These are phyloP conservation scores for Cyanoderma ruficeps DNA, from an alignment of 2,113 vertebrate species.

Conservation along the genomic window DNA sequence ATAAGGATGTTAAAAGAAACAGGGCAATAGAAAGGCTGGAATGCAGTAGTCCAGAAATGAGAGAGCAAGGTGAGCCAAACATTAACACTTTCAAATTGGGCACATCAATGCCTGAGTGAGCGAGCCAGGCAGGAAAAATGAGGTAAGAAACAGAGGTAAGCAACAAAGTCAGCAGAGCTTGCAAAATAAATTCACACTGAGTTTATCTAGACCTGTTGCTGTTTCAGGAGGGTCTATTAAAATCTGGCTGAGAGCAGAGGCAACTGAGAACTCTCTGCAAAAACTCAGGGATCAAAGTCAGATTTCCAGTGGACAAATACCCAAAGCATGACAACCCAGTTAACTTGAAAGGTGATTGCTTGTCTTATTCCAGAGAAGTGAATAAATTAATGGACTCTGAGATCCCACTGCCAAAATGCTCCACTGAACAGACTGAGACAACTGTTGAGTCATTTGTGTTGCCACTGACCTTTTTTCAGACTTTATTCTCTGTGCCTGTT, in stretches of 20 bases:
- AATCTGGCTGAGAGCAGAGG: conserved; percentile 1
- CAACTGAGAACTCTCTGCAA: background rate
- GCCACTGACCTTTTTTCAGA: background rate
- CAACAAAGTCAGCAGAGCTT: background rate
- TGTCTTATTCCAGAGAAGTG: background rate
- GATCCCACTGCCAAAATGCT: background rate
- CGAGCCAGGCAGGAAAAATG: background rate
- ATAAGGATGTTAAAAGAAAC: background rate
- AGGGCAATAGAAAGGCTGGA: background rate
- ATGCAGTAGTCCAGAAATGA: background rate
- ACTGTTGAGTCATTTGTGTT: background rate
- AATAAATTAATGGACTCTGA: conserved; percentile 5
- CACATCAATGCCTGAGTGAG: background rate
- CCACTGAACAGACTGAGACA: background rate
- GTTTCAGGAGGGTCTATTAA: background rate
- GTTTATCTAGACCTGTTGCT: conserved; percentile 15
- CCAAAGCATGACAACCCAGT: background rate
- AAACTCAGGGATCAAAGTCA: background rate
- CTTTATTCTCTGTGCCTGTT: background rate
- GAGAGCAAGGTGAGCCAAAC: background rate
- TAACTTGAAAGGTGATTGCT: background rate
- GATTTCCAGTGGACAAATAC: background rate
- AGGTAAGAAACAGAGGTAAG: background rate
- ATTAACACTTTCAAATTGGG: background rate
- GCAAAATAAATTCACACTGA: background rate